These are phyloP conservation scores for Seriola aureovittata DNA, from an alignment of 2,113 vertebrate species.

Conservation along the genomic window DNA sequence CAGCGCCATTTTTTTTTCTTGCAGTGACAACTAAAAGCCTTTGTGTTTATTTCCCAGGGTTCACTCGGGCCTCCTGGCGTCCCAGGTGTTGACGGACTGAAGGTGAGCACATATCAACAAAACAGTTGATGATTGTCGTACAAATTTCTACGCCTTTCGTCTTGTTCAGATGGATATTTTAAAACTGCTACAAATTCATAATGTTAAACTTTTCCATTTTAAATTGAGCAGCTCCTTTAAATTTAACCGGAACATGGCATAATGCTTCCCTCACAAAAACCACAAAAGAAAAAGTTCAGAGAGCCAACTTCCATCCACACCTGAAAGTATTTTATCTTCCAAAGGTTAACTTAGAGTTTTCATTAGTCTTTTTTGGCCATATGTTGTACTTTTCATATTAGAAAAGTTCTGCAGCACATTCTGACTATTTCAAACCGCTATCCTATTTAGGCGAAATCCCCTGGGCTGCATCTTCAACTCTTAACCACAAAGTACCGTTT, in stretches of 20 bases:
- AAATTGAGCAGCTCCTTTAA: neutral
- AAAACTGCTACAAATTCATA: neutral
- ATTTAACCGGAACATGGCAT: neutral
- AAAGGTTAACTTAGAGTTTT: slow-evolving; percentile 32
- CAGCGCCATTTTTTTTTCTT: neutral
- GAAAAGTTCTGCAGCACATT: slow-evolving; percentile 60
- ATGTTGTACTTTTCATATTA: slow-evolving; percentile 47
- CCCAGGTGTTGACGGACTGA: slow-evolving; percentile 91
- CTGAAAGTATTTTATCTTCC: slow-evolving; percentile 57
- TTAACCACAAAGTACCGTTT: slow-evolving; percentile 50
- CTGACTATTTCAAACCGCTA: slow-evolving; percentile 60
- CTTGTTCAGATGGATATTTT: neutral
- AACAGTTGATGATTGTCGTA: neutral
- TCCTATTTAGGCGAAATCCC: slow-evolving; percentile 64
- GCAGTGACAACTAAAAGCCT: neutral
- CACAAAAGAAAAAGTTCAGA: neutral
- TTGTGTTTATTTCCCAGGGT: slow-evolving; percentile 85
- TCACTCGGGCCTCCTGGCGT: slow-evolving; percentile 88
- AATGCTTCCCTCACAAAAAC: neutral
- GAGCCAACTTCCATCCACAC: slow-evolving; percentile 12
- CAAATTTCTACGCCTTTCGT: neutral
- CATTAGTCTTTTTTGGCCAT: slow-evolving; percentile 30
- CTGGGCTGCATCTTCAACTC: slow-evolving; percentile 55
- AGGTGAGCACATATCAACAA: slow-evolving; percentile 85
- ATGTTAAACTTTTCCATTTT: neutral